Conservation (phyloP, 2,113 vertebrate genomes). For the Esox niger region DNA sequence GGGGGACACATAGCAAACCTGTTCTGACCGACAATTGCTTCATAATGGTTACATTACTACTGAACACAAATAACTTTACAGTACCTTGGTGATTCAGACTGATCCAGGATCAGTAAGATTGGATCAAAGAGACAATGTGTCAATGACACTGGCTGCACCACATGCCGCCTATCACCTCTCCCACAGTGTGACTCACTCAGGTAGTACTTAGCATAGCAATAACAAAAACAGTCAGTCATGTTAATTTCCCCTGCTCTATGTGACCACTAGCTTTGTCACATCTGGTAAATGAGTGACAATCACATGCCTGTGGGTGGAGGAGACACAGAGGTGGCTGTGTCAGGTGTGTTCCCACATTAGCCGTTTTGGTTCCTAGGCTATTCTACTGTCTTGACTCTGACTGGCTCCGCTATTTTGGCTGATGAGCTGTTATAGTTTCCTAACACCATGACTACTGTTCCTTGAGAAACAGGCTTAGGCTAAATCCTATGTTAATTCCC, state of each 20-base stretch:
- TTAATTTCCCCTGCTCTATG: neutral
- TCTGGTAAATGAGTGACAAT: neutral
- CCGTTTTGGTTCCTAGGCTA: neutral
- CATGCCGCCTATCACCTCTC: neutral
- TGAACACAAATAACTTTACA: neutral
- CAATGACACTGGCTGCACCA: neutral
- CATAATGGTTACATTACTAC: neutral
- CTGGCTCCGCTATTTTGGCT: neutral
- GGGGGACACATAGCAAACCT: neutral
- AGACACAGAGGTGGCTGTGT: neutral
- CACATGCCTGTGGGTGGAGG: neutral
- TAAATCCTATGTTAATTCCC: neutral
- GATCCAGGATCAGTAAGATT: neutral
- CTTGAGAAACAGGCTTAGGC: neutral
- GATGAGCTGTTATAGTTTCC: neutral
- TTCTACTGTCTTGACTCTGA: neutral
- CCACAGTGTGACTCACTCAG: neutral
- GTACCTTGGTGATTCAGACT: neutral
- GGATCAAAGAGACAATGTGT: neutral
- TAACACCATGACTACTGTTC: neutral
- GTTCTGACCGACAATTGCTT: neutral
- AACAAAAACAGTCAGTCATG: neutral
- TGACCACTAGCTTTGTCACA: neutral
- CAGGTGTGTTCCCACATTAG: neutral
- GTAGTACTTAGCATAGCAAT: neutral